Base-by-base conservation (phyloP, 2,888 invertebrate genomes). In the Ecliptopera silaceata region DNA sequence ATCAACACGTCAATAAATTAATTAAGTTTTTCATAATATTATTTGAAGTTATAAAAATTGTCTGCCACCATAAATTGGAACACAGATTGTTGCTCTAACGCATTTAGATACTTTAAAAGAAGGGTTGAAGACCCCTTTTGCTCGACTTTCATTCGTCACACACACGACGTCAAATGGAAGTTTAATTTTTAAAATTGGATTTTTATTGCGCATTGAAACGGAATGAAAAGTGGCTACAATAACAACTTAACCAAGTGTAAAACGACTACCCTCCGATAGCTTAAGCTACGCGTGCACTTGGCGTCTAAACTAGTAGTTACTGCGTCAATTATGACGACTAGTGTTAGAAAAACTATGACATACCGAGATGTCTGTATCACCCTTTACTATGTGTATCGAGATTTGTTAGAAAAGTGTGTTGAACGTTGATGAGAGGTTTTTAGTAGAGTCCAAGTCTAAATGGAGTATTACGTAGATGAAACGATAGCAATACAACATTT, bases 181-280 rank as follows among this genome's bases (percentile, higher is more conserved):
- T 89, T 88, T 82, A 88, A 86, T 84, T 85, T 86, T 88, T 82
- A 71, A 87, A 88, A 88, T 88, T 88, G 83, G 81, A 79, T 78
- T 86, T 88, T 86, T 88, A 89, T 88, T 82, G 77, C 78, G 63
- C 72, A 76, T 75, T 75, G 71, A 66, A 78, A 73, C 67, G 74
- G 71, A 80, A 78, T 75, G 72, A 79, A 79, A 80, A 74, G 70
- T 71, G 64, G 52, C 59, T 64, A 65, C 62, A 54, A 49, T 43
- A 32, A 15, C 42, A 26, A 34, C 13, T n/a, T 34, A 50, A 51
- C 32, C 44, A 45, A 47, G 63, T 56, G 51, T 50, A 26, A 61
- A 55, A 26, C 26, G 10, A 47, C 26, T 39, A 29, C 36, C 26
- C 36, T 15, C 15, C 2, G 8, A 15, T 4, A 36, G 13, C 13